Conservation (phyloP, 1,140 invertebrate species). For the Listronotus bonariensis region DNA sequence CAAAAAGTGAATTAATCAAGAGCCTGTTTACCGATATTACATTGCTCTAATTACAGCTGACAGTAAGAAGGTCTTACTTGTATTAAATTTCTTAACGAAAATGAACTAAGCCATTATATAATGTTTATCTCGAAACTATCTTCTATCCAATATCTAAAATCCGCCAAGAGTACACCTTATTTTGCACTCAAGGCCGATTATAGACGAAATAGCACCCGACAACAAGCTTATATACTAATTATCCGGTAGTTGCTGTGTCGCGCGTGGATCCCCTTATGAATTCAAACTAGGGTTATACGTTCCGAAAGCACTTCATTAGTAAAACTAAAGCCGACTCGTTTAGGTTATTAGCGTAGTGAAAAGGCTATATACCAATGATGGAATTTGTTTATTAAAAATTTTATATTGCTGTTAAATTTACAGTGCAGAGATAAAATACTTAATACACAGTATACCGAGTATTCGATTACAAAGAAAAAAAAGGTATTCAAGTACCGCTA, state of each 20-base stretch:
- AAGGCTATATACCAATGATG: constrained; percentile 5
- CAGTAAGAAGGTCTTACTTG: no score
- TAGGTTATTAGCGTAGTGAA: constrained; percentile 1
- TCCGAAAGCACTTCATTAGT: constrained; percentile 10
- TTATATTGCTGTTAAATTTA: background rate
- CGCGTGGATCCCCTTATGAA: constrained; percentile 11
- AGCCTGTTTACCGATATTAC: no score
- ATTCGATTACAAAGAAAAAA: no score
- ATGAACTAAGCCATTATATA: background rate
- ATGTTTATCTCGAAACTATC: background rate
- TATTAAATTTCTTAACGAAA: no score
- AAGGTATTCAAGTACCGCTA: no score
- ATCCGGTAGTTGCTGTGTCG: constrained; percentile 11
- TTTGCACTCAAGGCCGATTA: constrained; percentile 1
- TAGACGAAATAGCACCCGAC: constrained; percentile 5
- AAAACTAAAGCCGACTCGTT: constrained; percentile 1
- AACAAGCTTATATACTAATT: constrained; percentile 17
- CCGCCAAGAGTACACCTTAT: background rate
- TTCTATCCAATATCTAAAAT: background rate
- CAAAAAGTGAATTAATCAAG: no score
- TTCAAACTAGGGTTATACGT: constrained; percentile 12
- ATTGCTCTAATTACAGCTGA: no score
- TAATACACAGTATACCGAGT: no score
- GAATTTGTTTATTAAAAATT: background rate
- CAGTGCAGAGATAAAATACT: background rate